A percentile compares a stretch with the other conserved stretches of the same genome.
Evolutionary conservation across 1,140 invertebrate genomes (phyloP).

Genomic region (Piezodorus guildinii): DNA sequence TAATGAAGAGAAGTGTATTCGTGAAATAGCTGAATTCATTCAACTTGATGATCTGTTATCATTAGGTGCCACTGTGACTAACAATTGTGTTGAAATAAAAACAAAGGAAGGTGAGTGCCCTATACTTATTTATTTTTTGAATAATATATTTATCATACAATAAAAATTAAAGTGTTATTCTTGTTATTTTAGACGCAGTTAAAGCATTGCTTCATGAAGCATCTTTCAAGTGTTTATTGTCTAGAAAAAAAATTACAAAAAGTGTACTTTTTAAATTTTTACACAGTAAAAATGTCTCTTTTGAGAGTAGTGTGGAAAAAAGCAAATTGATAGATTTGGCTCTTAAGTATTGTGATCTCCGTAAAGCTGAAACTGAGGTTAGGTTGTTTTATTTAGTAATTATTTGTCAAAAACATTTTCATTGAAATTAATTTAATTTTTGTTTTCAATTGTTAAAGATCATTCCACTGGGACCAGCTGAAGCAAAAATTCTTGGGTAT

Average conservation of each 20-base stretch:
- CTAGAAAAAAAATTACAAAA: conserved; percentile 36
- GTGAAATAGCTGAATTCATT: no score
- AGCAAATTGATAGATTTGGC: conserved; percentile 33
- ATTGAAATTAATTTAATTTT: no score
- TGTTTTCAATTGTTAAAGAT: background rate
- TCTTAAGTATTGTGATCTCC: background rate
- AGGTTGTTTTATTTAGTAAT: background rate
- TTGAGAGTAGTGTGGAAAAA: conserved; percentile 37
- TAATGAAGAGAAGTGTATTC: no score
- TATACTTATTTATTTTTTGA: no score
- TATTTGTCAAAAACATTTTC: no score
- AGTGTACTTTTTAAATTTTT: conserved; percentile 39
- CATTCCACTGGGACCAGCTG: background rate
- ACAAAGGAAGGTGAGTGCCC: no score
- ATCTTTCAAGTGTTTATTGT: conserved; percentile 34
- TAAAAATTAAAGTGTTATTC: no score
- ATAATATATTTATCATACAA: no score
- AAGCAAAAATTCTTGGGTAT: conserved; percentile 34
- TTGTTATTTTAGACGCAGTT: conserved; percentile 35
- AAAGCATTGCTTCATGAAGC: conserved; percentile 34
- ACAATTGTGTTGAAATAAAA: no score
- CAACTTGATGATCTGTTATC: no score
- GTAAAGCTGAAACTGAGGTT: background rate
- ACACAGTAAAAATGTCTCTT: conserved; percentile 32
- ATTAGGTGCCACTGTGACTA: no score